phyloP scores from a whole-genome alignment of 2,113 vertebrate genomes.

The Vulpes vulpes region DNA sequence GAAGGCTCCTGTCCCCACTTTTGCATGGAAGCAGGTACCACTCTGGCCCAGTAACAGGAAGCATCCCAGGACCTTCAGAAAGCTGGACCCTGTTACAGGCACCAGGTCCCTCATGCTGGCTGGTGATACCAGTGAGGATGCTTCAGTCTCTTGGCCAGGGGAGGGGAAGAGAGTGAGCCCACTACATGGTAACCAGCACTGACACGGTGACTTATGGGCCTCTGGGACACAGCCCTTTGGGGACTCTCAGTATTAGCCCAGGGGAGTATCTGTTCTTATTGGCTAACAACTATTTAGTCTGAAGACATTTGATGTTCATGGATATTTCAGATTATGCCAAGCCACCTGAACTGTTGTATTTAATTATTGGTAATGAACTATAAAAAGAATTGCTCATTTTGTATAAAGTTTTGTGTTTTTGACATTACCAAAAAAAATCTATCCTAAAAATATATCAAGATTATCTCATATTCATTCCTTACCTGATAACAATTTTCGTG shows the following conservation, averaged over 20 bases:
- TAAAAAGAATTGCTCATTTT: background rate
- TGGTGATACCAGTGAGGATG: background rate
- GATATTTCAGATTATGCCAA: conserved; percentile 41
- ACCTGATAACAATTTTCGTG: conserved; percentile 6
- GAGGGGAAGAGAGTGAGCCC: background rate
- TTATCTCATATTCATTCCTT: background rate
- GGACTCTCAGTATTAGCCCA: background rate
- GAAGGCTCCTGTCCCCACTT: background rate
- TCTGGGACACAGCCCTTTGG: background rate
- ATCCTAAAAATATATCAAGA: conserved; percentile 28
- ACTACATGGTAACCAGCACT: background rate
- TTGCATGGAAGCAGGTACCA: background rate
- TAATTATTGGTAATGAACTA: conserved; percentile 32
- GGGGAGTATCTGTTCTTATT: background rate
- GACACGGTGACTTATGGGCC: background rate
- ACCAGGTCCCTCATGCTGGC: background rate
- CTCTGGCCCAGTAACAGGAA: background rate
- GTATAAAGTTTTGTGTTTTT: background rate
- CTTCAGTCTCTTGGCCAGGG: background rate
- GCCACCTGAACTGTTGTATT: background rate
- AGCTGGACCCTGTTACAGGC: background rate
- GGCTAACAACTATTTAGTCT: background rate
- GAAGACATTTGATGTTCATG: background rate
- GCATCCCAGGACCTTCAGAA: background rate
- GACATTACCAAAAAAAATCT: background rate